phyloP scores from a whole-genome alignment of 2,113 vertebrate genomes.

The Zapornia atra region DNA sequence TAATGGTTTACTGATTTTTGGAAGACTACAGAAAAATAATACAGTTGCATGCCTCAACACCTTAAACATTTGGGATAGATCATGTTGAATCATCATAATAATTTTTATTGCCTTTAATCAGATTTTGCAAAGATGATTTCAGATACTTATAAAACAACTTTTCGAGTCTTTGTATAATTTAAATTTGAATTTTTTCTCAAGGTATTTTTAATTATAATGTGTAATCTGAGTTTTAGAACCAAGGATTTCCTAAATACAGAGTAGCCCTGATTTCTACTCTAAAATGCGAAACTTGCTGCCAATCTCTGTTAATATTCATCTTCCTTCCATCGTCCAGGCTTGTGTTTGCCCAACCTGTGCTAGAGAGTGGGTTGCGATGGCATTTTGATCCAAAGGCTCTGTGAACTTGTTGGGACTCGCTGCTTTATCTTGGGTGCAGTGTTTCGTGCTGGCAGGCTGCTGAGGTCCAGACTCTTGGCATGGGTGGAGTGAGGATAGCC shows the following conservation, averaged over 20 bases:
- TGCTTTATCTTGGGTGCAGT: background rate
- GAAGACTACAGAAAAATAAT: conserved; percentile 16
- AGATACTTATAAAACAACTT: background rate
- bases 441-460: background rate
- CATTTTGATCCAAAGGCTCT: background rate
- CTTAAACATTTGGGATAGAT: background rate
- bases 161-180: background rate
- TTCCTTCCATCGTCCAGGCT: background rate
- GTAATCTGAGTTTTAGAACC: background rate
- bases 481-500: background rate
- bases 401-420: background rate
- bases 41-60: background rate
- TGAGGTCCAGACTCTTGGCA: background rate
- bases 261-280: background rate
- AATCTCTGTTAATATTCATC: background rate
- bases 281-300: background rate
- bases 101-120: background rate
- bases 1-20: background rate
- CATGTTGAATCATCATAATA: background rate
- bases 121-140: background rate
- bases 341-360: background rate
- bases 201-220: background rate
- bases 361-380: background rate
- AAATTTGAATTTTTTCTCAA: background rate
- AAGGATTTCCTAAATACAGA: background rate